Evolutionary conservation across 2,113 vertebrate genomes (phyloP), one percentile per base, ranked within the genome.

Genomic region (Chelonoidis abingdonii): DNA sequence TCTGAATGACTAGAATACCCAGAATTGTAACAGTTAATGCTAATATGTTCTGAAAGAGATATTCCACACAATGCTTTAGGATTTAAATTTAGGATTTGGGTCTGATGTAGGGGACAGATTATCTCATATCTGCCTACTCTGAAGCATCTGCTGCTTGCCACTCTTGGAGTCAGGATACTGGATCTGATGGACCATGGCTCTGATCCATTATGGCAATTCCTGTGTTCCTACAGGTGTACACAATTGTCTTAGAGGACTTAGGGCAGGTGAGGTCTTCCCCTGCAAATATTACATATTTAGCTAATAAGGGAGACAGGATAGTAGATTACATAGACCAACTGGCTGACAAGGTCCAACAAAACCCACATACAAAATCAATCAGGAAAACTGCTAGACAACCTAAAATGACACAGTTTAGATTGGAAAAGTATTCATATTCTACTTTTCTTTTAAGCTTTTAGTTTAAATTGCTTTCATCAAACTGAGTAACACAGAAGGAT

Each of bases 371-470:
- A 50, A 79, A 53, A 94, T 83, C 92, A 90, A 72, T 41, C 87
- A 94, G 92, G 79, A 92, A 96, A 97, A 97, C 93, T 86, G 97
- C 93, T 80, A 93, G 94, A 96, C 94, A 97, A 97, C 97, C 93
- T 89, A 94, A 95, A 97, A 87, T 95, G 93, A 95, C 96, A 91
- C 83, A 94, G 88, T 82, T 89, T 80, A 94, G 86, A 79, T 78
- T 57, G 96, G 94, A 93, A 97, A 97, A 97, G 97, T 97, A 97
- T 97, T 96, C 94, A 95, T 87, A 91, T 93, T 97, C 89, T 95
- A 93, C 97, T 93, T 94, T 95, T 97, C 89, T 94, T 96, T 88
- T 44, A 94, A 91, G 92, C 50, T 57, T 94, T 80, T 84, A 93
- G 89, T 94, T 90, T 83, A 91, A 96, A 80, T 38, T 56, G 83